These are phyloP conservation scores for Drosophila azteca DNA, from an alignment of 1,140 invertebrate species.

Conservation along the genomic window DNA sequence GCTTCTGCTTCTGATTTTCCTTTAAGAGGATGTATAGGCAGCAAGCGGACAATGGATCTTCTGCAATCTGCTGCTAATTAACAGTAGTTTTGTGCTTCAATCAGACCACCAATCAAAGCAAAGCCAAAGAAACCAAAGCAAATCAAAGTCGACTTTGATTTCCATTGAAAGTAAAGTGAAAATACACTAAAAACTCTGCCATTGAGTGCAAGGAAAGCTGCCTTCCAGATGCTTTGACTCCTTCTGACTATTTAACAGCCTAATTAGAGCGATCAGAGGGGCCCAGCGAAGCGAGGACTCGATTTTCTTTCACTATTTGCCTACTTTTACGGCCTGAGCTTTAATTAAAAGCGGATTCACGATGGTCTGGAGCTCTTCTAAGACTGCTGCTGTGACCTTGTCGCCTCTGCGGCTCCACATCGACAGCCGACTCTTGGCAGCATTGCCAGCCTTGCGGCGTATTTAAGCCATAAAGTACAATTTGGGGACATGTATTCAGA, in stretches of 20 bases:
- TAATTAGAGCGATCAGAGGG: slow-evolving; percentile 34
- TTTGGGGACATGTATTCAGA: slow-evolving; percentile 46
- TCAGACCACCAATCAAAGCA: too few species aligned
- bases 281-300: slow-evolving; percentile 21
- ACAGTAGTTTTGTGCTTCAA: too few species aligned
- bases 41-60: too few species aligned
- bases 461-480: slow-evolving; percentile 78
- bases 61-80: too few species aligned
- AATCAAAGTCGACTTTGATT: too few species aligned
- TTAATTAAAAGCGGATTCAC: slow-evolving; percentile 50
- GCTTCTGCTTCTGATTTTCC: too few species aligned
- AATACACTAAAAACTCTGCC: not conserved
- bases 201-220: not conserved
- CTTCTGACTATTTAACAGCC: too few species aligned
- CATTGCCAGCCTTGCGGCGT: slow-evolving; percentile 54
- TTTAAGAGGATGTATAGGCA: too few species aligned
- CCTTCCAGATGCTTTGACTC: too few species aligned
- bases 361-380: not conserved
- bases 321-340: slow-evolving; percentile 28
- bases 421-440: slow-evolving; percentile 7
- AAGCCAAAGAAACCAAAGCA: too few species aligned
- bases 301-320: slow-evolving; percentile 18
- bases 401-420: slow-evolving; percentile 20
- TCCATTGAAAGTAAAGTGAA: too few species aligned
- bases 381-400: slow-evolving; percentile 21